phyloP scores from a whole-genome alignment of 2,113 vertebrate genomes.

The Bucco capensis region DNA sequence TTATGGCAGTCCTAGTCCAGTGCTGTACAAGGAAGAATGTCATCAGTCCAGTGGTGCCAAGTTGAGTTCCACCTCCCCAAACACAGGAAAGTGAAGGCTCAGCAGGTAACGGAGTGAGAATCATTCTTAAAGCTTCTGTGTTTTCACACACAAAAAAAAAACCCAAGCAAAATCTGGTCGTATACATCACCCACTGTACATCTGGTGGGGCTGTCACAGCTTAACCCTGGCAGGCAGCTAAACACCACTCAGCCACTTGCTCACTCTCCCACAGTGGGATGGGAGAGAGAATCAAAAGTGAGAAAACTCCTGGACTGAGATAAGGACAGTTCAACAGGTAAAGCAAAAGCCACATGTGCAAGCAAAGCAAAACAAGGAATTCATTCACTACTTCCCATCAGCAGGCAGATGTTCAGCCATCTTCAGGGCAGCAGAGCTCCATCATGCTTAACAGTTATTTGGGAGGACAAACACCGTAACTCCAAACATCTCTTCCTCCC shows the following conservation, averaged over 20 bases:
- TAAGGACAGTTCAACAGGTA: neutral
- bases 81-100: neutral
- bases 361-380: neutral
- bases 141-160: neutral
- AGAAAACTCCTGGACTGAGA: neutral
- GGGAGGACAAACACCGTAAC: accelerated
- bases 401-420: neutral
- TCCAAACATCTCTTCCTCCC: accelerated
- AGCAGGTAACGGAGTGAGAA: neutral
- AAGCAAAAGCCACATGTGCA: accelerated
- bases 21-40: neutral
- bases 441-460: accelerated
- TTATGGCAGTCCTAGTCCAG: neutral
- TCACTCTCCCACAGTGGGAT: neutral
- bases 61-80: neutral
- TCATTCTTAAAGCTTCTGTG: neutral
- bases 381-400: accelerated
- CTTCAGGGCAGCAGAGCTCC: neutral
- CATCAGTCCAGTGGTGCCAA: neutral
- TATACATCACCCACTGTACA: neutral
- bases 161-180: too few species aligned
- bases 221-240: neutral
- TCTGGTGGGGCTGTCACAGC: neutral
- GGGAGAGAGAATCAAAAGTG: neutral
- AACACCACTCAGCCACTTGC: neutral